Evolutionary conservation across 1,140 invertebrate genomes (phyloP).

Genomic region (Calliopsis andreniformis): DNA sequence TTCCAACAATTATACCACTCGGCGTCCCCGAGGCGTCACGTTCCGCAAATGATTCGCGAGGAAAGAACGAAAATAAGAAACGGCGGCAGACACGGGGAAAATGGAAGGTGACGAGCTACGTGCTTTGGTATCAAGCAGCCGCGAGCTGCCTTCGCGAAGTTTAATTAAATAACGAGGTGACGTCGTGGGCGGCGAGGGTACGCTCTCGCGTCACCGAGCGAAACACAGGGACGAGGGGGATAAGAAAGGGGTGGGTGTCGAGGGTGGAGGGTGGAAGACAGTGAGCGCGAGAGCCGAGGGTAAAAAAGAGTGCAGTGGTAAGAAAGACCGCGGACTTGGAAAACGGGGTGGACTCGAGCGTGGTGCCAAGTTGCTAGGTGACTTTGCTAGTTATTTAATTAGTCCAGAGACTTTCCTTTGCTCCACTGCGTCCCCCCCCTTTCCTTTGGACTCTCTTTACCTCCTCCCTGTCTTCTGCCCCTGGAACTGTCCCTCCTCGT

Average conservation of each 20-base stretch:
- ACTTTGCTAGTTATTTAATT: constrained; percentile 76
- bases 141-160: constrained; percentile 65
- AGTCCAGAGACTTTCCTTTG: constrained; percentile 67
- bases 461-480: background rate
- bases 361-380: constrained; percentile 74
- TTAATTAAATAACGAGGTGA: constrained; percentile 73
- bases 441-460: constrained; percentile 44
- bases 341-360: constrained; percentile 60
- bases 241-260: background rate
- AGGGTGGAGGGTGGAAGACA: constrained; percentile 37
- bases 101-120: constrained; percentile 67
- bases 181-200: constrained; percentile 45
- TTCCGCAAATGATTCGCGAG: constrained; percentile 32
- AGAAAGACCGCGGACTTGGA: constrained; percentile 65
- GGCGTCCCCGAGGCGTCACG: background rate
- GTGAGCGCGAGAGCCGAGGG: constrained; percentile 56
- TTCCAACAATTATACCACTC: constrained; percentile 34
- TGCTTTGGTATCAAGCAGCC: constrained; percentile 68
- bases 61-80: constrained; percentile 47
- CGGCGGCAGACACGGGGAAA: constrained; percentile 38
- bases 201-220: constrained; percentile 12
- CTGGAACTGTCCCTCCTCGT: background rate
- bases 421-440: constrained; percentile 49
- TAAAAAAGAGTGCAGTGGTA: constrained; percentile 66
- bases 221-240: background rate